phyloP scores from a whole-genome alignment of 2,113 vertebrate species.

The Zosterops pallidus region DNA sequence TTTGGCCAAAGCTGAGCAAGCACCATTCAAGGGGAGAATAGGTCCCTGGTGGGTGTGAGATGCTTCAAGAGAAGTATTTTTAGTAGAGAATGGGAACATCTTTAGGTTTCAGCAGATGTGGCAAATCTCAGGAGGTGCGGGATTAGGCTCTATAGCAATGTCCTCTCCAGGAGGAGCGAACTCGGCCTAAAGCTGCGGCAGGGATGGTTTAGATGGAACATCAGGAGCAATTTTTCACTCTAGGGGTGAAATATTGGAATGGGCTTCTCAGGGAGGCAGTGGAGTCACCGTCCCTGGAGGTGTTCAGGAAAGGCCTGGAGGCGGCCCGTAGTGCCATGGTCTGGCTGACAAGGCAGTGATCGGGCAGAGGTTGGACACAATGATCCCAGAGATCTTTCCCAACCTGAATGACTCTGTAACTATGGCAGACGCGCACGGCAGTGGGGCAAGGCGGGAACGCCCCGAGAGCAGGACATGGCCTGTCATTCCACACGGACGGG shows the following conservation, averaged over 20 bases:
- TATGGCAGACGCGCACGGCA: fast-evolving
- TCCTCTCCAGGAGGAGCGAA: too few species aligned
- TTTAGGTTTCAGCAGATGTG: neutral
- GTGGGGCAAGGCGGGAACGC: fast-evolving
- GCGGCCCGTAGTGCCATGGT: neutral
- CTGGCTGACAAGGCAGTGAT: neutral
- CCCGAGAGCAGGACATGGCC: fast-evolving
- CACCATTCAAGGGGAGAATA: fast-evolving
- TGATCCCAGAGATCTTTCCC: neutral
- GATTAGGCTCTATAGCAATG: fast-evolving
- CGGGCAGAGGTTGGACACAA: fast-evolving
- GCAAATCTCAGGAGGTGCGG: neutral
- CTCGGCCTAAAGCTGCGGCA: neutral
- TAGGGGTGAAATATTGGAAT: neutral
- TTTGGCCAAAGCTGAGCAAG: fast-evolving
- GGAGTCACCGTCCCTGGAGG: neutral
- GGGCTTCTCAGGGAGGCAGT: neutral
- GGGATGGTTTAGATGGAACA: too few species aligned
- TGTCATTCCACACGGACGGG: fast-evolving
- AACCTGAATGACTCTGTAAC: too few species aligned
- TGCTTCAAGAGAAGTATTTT: neutral
- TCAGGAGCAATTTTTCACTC: neutral
- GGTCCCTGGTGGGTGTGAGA: neutral
- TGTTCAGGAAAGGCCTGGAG: neutral
- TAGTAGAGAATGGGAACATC: fast-evolving